Conservation (phyloP, 2,113 vertebrate genomes). For the Oceanites oceanicus region DNA sequence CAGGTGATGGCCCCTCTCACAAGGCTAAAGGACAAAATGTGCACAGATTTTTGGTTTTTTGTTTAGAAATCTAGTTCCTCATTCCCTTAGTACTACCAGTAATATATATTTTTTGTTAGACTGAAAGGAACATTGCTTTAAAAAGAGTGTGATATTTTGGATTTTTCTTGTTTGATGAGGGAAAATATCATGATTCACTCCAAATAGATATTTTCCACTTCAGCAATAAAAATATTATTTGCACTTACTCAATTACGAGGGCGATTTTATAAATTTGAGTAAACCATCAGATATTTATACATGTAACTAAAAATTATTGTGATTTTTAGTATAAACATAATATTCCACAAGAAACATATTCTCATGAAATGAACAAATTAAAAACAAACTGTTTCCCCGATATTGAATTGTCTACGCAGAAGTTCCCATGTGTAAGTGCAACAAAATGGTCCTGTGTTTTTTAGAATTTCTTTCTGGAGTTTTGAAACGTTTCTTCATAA, state of each 20-base stretch:
- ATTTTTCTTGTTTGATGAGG: neutral
- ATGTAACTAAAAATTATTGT: neutral
- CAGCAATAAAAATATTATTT: neutral
- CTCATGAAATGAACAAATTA: neutral
- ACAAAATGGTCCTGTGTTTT: neutral
- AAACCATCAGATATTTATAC: neutral
- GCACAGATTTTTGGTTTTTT: neutral
- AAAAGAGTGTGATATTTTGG: neutral
- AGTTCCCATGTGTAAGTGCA: neutral
- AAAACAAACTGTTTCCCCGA: neutral
- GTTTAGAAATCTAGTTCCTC: neutral
- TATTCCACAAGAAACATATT: neutral
- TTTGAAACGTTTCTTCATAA: neutral
- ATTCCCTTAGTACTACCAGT: neutral
- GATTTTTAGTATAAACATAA: neutral
- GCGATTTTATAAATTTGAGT: neutral
- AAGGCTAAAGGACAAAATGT: neutral
- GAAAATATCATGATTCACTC: neutral
- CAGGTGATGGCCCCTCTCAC: neutral
- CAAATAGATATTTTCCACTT: neutral
- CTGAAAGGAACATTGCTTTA: neutral
- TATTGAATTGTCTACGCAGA: neutral
- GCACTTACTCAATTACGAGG: neutral
- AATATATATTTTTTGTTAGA: neutral
- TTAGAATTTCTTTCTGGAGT: neutral